Base-by-base conservation (phyloP, 2,113 vertebrate genomes). In the Lichenostomus cassidix region DNA sequence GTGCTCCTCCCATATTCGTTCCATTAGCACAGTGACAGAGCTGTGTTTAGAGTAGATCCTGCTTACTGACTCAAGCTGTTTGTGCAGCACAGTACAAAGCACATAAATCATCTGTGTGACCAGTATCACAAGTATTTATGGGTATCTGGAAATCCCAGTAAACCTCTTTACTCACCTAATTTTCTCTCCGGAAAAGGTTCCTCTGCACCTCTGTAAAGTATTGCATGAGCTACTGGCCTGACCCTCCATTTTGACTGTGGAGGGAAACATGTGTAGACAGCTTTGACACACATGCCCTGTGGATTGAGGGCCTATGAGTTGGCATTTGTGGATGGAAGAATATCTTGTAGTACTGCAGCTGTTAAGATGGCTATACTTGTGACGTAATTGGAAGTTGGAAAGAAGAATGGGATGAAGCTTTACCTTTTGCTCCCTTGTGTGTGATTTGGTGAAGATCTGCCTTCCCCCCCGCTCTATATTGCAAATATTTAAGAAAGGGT, bases 401-500 rank as follows among this genome's bases (percentile, higher is more conserved):
- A 87, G 27, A 17, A 74, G 23, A 15, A 46, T n/a, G 37, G 19
- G 20, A 22, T 52, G 41, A 60, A 88, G 35, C 27, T 85, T 90
- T 56, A 12, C 2, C 4, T 76, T 79, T 83, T 86, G 37, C 31
- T 65, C 24, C 17, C 20, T n/a, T 56, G 18, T 2, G 0, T 67
- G 0, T 46, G 7, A 10, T 82, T 85, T 91, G 79, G 28, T 86
- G 28, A 53, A 81, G 44, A 22, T 56, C 42, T 68, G 19, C 15
- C 7, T 53, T 64, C 8, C 5, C 20, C 10, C 5, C 6, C 4
- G 1, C 27, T 37, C 15, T 7, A 0, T 6, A 10, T n/a, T 81
- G 50, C 31, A 94, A 69, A 69, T 42, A 29, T 15, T 9, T 52
- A 55, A 93, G 55, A 87, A 82, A 73, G 31, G 39, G 18, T 58